Base-by-base conservation (phyloP, 2,888 invertebrate species). In the Smittia sp. region DNA sequence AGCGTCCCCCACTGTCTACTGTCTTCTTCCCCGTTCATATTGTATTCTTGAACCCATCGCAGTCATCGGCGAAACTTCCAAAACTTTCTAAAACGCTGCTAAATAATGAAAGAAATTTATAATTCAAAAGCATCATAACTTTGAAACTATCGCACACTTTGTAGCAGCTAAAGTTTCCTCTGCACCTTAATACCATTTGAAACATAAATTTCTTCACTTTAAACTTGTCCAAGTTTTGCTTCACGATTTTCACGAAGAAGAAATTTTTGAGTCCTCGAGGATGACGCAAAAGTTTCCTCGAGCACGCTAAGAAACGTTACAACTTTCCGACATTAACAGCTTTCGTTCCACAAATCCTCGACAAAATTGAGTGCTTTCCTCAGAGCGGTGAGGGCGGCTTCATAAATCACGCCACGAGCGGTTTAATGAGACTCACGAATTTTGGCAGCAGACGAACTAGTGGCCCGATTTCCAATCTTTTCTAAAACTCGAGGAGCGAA, bases 201-300 rank as follows among this genome's bases (percentile, higher is more conserved):
- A 63, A 63, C 25, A 63, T 27, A 63, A 63, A 63, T 63, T 27
- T 63, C 63, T 3, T 3, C 63, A 24, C 25, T 27, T 63, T 24
- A n/a, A 63, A n/a, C 27, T 13, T 46, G 46, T 46, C 46, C 11
- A 46, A 46, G 2, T 46, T 15, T 46, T n/a, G 46, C 46, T 46
- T 2, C 46, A 46, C 46, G 15, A 3, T 46, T 46, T 46, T 2
- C 46, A 46, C 46, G 46, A 46, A n/a, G 27, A 27, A 27, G 1
- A n/a, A 54, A 54, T 6, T 62, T 4, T 24, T 63, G 9, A 63
- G 2, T 46, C 15, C 11, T 46, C 46, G 52, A 39, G 52, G 52
- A 46, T 15, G 18, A 11, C n/a, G n/a, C 18, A 15, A 15, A 46
- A 46, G 52, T 46, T 46, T 46, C 52, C 52, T 15, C 18, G 52